A percentile compares a stretch with the other conserved stretches of the same genome.
Conservation (phyloP, 2,888 invertebrate species). For the Octodonta nipae region DNA sequence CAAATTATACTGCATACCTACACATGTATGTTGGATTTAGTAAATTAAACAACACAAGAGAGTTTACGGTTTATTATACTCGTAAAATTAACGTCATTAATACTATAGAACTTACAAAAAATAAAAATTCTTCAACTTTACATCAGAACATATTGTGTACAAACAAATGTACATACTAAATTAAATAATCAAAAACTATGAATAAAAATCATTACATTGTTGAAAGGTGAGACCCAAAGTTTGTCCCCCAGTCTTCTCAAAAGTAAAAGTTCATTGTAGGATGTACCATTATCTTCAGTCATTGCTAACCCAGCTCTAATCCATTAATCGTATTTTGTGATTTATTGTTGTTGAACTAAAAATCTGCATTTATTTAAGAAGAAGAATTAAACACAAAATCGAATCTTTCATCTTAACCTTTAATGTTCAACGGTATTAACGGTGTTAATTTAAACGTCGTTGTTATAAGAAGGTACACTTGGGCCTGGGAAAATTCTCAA, state of each 20-base stretch:
- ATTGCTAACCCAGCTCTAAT: slow-evolving; percentile 1
- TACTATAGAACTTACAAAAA: slow-evolving; percentile 2
- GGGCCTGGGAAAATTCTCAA: no score
- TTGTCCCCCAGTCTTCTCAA: slow-evolving; percentile 1
- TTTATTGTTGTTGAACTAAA: slow-evolving; percentile 11
- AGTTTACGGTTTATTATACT: slow-evolving; percentile 3
- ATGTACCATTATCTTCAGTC: slow-evolving; percentile 1
- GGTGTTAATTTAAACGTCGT: no score
- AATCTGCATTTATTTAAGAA: no score
- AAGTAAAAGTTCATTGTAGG: slow-evolving; percentile 1
- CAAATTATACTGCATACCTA: slow-evolving; percentile 2
- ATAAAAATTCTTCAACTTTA: slow-evolving; percentile 2
- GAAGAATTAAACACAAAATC: no score
- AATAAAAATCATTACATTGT: slow-evolving; percentile 3
- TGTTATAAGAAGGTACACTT: no score
- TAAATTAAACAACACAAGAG: slow-evolving; percentile 1
- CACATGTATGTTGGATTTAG: background rate
- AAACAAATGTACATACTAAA: slow-evolving; percentile 1
- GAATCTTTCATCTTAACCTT: no score
- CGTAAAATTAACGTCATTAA: background rate
- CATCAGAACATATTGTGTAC: background rate
- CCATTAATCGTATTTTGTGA: slow-evolving; percentile 4
- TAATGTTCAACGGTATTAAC: no score
- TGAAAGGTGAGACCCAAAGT: background rate
- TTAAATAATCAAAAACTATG: slow-evolving; percentile 1